These are phyloP conservation scores for Drosophila mauritiana DNA, from an alignment of 1,140 invertebrate genomes.

Conservation along the genomic window DNA sequence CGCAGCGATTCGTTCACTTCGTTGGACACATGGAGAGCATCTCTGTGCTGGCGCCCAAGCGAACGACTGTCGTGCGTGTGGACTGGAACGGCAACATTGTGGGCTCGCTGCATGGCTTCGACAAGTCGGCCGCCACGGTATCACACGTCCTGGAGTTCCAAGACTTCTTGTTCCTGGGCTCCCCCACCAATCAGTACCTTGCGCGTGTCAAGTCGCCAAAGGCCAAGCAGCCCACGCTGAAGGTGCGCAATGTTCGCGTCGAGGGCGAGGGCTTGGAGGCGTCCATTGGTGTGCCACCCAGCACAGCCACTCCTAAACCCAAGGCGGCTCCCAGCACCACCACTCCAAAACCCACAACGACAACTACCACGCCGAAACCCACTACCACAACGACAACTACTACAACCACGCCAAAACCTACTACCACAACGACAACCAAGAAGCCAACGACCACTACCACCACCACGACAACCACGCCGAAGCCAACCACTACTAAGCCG, in stretches of 20 bases:
- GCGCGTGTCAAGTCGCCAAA: slow-evolving; percentile 86
- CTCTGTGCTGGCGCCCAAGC: slow-evolving; percentile 72
- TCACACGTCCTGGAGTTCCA: slow-evolving; percentile 87
- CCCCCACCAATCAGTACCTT: slow-evolving; percentile 89
- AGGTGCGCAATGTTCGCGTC: slow-evolving; percentile 77
- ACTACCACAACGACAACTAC: slow-evolving; percentile 40
- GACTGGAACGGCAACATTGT: slow-evolving; percentile 88
- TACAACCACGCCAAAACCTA: slow-evolving; percentile 24
- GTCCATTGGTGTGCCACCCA: slow-evolving; percentile 54
- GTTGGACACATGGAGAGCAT: slow-evolving; percentile 85
- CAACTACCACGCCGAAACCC: slow-evolving; percentile 18
- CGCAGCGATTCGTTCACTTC: slow-evolving; percentile 82
- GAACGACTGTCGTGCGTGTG: slow-evolving; percentile 86
- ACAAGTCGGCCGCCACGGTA: slow-evolving; percentile 84
- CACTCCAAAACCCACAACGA: slow-evolving; percentile 43
- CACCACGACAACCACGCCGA: slow-evolving; percentile 16
- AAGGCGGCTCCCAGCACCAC: slow-evolving; percentile 44
- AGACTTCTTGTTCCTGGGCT: slow-evolving; percentile 86
- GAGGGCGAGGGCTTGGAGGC: slow-evolving; percentile 75
- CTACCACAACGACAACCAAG: slow-evolving; percentile 32
- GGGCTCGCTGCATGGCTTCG: slow-evolving; percentile 86
- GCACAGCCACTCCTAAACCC: slow-evolving; percentile 44
- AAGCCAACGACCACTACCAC: slow-evolving; percentile 35
- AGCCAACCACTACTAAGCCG: slow-evolving; percentile 57
- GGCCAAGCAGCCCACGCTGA: slow-evolving; percentile 84